Evolutionary conservation across 1,140 invertebrate genomes (phyloP), one percentile per base, ranked within the genome.

Genomic region (Aphis craccivora): DNA sequence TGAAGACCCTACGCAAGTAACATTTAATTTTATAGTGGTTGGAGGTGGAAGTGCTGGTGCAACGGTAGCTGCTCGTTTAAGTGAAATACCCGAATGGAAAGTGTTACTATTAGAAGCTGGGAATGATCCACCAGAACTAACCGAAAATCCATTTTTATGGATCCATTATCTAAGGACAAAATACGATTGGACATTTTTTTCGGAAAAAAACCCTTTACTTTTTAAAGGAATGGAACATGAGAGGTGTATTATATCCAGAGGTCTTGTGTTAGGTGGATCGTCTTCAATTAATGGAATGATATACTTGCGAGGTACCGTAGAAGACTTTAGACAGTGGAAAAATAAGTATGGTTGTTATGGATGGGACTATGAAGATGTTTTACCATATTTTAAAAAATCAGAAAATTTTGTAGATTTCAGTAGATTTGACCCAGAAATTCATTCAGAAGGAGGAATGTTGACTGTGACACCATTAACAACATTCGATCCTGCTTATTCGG

Each of bases 371-470:
- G 95, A 96, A 45, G 95, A 96, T 90, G 96, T 98, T 0, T 94
- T 98, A 18, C 97, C 97, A 0, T 98, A 98, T 95, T 99, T 98
- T 94, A 96, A 96, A 51, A 98, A 98, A 95, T 97, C 0, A 0
- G 98, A 98, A 95, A 97, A 97, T 94, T 96, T 96, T 93, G 95
- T 94, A 23, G 94, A 95, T 8, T 95, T 94, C 25, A 55, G 94
- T 88, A 91, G 95, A 23, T 94, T 94, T 53, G 60, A 95, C 93
- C 96, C 96, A 1, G 95, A 95, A 2, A 97, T 96, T 95, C 97
- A 97, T 94, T 96, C 96, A 0, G 95, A 94, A 91, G 95, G 96
- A 22, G 98, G 98, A 1, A 97, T 96, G 93, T 94, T 98, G 88
- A 96, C 97, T 94, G 96, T 98, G 0, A 96, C 96, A 93, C 95